Conservation (phyloP, 2,797 vertebrate species). For the Chelon auratus region DNA sequence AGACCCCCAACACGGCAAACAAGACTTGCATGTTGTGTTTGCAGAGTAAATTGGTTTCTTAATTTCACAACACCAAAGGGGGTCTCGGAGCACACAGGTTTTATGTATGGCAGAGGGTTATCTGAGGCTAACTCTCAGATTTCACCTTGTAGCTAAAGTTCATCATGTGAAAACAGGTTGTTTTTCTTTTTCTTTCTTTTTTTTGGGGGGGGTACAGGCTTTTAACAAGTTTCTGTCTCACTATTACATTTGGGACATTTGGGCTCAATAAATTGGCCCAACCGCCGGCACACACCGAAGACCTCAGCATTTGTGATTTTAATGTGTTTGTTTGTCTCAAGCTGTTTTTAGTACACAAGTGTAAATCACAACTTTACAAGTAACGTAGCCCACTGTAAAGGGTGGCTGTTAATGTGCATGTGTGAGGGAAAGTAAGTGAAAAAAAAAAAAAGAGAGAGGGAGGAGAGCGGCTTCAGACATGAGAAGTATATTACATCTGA, state of each 20-base stretch:
- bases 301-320: constrained; percentile 67
- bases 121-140: constrained; percentile 3
- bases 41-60: constrained; percentile 77
- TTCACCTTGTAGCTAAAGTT: constrained; percentile 22
- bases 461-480: constrained; percentile 15
- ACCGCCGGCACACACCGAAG: constrained; percentile 59
- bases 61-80: constrained; percentile 66
- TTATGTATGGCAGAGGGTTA: constrained; percentile 6
- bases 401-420: constrained; percentile 53
- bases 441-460: constrained; percentile 8
- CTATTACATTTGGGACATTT: constrained; percentile 40
- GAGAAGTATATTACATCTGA: constrained; percentile 35
- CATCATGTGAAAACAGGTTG: constrained; percentile 24
- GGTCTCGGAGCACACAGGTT: constrained; percentile 40
- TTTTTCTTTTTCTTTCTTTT: neutral
- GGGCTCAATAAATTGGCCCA: constrained; percentile 45
- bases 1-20: constrained; percentile 73
- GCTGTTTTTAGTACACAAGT: constrained; percentile 76
- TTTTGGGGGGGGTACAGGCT: constrained; percentile 10
- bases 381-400: constrained; percentile 56
- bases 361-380: constrained; percentile 80
- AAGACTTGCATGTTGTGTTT: constrained; percentile 78
- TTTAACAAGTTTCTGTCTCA: constrained; percentile 45
- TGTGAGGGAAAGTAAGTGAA: constrained; percentile 38
- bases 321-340: constrained; percentile 79